Evolutionary conservation across 2,113 vertebrate genomes (phyloP), one percentile per base, ranked within the genome.

Genomic region (Ciconia maguari): DNA sequence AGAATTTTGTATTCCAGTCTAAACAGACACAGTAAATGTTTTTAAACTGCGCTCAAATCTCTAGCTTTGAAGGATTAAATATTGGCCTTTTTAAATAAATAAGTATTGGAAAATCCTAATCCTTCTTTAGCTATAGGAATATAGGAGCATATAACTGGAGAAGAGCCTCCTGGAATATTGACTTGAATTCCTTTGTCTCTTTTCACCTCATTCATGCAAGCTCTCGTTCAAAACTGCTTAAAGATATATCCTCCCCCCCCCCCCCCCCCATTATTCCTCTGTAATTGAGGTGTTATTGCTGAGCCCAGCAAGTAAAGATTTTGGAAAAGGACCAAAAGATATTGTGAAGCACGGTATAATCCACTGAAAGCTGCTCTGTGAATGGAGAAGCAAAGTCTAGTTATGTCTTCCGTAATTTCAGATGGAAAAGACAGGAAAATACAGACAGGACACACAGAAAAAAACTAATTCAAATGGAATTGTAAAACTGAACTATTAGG

Each of bases 171-270:
- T 54, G 30, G 26, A 71, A 36, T 49, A 76, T 1, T 19, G 30
- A 77, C 27, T 11, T 58, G 16, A 75, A 17, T 66, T 65, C 14
- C 12, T 29, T 76, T 71, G 7, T 18, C 13, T 71, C 16, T 65
- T 74, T 78, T 61, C 7, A 71, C 54, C 32, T 44, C 24, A 38
- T 44, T 70, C n/a, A 70, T 84, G 18, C 34, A 65, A 70, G 14
- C 10, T 57, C 21, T 48, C 42, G 3, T 42, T 52, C 48, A 34
- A 38, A 84, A 34, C 26, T 36, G 4, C 11, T 46, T 64, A 62
- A 74, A 32, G 1, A 32, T 41, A n/a, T 29, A 30, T 16, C 58
- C 25, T 5, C 3, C 8, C 2, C 6, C 2, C 18, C 4, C 36
- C 20, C 6, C 8, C 16, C 6, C 9, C 10, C 38, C 19, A 8